Evolutionary conservation across 1,140 invertebrate genomes (phyloP), one percentile per base, ranked within the genome.

Genomic region (Magallana gigas): DNA sequence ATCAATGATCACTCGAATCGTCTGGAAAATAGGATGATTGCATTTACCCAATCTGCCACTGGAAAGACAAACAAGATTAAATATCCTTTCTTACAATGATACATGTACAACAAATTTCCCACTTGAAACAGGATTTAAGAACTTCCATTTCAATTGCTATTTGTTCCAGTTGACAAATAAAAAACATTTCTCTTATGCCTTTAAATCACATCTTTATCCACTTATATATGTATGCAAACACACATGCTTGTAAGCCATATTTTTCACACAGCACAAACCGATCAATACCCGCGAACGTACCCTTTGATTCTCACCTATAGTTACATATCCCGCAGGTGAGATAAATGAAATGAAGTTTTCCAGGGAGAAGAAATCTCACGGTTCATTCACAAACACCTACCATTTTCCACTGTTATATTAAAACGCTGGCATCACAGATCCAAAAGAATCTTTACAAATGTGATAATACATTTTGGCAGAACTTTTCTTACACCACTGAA

Each of bases 191-290:
- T 76, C 23, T 76, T 29, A 29, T 36, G 68, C 68, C 64, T 76
- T 76, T 76, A 29, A 76, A 76, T 76, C 23, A 76, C 68, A 76
- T 23, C 29, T 76, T 76, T 29, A 76, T 36, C 68, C 11, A 76
- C 68, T 76, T 12, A 36, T 76, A 29, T 76, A 76, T 76, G 23
- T 76, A 64, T 64, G 60, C 14, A 76, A 76, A 76, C 68, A 76
- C 68, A 76, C 18, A 9, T 48, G 23, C 23, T 36, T 76, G 1
- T 76, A 29, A 29, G 68, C 68, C 68, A 76, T 29, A 76, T 12
- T 29, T 76, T 76, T 76, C 68, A 76, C 68, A 76, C 23, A 12
- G 23, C 36, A 76, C 36, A 29, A 29, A 48, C 8, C 68, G 23
- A 76, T 76, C 68, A 23, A 76, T 76, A 76, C 68, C 23, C 14